phyloP scores from a whole-genome alignment of 2,888 invertebrate species.

The Cantharis flavilabris region DNA sequence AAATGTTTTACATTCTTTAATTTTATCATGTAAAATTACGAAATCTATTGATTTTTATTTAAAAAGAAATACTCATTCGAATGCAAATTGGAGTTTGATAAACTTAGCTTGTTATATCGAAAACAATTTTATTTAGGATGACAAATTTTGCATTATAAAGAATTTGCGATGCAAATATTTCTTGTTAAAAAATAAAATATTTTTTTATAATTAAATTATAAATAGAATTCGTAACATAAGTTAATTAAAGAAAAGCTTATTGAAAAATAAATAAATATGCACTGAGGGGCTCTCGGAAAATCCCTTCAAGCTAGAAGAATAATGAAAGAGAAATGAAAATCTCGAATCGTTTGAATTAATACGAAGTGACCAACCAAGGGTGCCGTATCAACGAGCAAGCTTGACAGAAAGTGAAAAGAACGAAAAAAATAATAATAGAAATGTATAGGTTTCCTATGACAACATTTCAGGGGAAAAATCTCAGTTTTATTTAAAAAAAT shows the following conservation, averaged over 20 bases:
- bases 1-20: background rate
- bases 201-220: background rate
- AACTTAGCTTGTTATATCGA: background rate
- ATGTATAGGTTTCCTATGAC: background rate
- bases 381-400: background rate
- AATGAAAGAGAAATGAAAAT: background rate
- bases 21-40: background rate
- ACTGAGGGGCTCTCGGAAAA: background rate
- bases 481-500: background rate
- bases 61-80: background rate
- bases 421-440: background rate
- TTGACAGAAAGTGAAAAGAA: background rate
- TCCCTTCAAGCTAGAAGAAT: background rate
- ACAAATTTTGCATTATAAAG: background rate
- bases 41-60: background rate
- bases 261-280: background rate
- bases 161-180: background rate
- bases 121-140: background rate
- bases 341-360: background rate
- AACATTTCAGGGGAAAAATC: background rate
- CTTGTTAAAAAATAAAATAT: background rate
- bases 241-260: background rate
- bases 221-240: background rate
- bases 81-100: background rate
- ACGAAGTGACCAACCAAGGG: background rate